Evolutionary conservation across 2,797 vertebrate species (phyloP).

Genomic region (Loriculus beryllinus): DNA sequence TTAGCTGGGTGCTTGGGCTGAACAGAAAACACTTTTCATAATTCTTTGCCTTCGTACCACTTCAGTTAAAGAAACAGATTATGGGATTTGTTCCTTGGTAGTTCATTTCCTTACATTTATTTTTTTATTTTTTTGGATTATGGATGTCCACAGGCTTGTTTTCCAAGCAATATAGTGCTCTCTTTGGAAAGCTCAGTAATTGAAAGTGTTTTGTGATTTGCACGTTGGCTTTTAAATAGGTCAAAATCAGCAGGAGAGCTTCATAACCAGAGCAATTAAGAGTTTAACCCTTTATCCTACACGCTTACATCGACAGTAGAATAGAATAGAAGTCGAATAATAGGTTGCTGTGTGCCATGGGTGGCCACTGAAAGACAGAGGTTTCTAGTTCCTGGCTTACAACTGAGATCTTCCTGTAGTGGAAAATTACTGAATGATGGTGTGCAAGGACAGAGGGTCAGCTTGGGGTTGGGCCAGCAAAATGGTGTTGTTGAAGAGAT

Average conservation of each 20-base stretch:
- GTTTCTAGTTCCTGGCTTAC: background rate
- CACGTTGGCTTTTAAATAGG: constrained; percentile 70
- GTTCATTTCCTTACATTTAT: background rate
- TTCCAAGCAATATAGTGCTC: constrained; percentile 41
- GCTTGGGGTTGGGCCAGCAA: background rate
- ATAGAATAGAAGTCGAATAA: background rate
- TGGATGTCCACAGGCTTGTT: constrained; percentile 22
- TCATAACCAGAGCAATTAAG: constrained; percentile 67
- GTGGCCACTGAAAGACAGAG: background rate
- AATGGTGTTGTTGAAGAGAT: background rate
- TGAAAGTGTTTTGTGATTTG: constrained; percentile 55
- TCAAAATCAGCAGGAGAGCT: constrained; percentile 68
- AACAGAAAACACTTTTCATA: constrained; percentile 35
- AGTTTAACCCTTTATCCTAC: constrained; percentile 61
- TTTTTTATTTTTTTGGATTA: background rate
- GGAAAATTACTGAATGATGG: background rate
- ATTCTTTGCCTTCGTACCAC: constrained; percentile 10
- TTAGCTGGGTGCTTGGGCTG: background rate
- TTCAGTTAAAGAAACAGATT: background rate
- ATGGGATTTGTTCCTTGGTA: background rate
- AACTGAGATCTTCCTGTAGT: background rate
- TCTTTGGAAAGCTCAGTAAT: constrained; percentile 38
- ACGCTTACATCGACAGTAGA: background rate
- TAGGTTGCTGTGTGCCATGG: background rate
- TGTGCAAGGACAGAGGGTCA: background rate